Base-by-base conservation (phyloP, 2,888 invertebrate species). In the Aphidius colemani region DNA sequence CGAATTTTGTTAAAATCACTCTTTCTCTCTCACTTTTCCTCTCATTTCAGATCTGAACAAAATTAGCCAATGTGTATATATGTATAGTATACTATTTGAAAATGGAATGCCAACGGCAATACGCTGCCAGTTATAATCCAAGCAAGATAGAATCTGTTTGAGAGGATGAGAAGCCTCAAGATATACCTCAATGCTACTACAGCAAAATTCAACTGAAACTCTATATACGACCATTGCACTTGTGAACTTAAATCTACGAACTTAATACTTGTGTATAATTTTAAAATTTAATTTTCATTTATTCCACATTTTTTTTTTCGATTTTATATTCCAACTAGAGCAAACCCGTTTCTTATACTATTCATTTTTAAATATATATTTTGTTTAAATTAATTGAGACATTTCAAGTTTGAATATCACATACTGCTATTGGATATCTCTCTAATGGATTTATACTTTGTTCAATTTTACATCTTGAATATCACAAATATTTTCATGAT, bases 101-200 rank as follows among this genome's bases (percentile, higher is more conserved):
- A 68, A 69, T 63, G 68, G 69, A 67, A 69, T 70, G 68, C 70
- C 67, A 65, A 58, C 62, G 63, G 69, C 69, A 70, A 69, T 70
- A 59, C n/a, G 57, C 46, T 46, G 46, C 30, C 5, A 30, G 30
- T 30, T 46, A 57, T 57, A 57, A 57, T 57, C 57, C 57, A 9
- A 39, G 7, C 7, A 7, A 48, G 57, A 57, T 46, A 46, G 46
- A 46, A 46, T 30, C 46, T 45, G 46, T 45, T 39, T 46, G 46
- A 57, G 57, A 30, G 46, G 30, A 46, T n/a, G 57, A 13, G 46
- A 45, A 10, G 8, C 8, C 46, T 45, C n/a, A 46, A 57, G 45
- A 46, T 57, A 45, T 39, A 8, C 56, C 57, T 9, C 53, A 40
- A 53, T 46, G 40, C 5, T 30, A 30, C 46, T 57, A 46, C 10